Conservation (phyloP, 2,888 invertebrate species). For the Pammene aurita region DNA sequence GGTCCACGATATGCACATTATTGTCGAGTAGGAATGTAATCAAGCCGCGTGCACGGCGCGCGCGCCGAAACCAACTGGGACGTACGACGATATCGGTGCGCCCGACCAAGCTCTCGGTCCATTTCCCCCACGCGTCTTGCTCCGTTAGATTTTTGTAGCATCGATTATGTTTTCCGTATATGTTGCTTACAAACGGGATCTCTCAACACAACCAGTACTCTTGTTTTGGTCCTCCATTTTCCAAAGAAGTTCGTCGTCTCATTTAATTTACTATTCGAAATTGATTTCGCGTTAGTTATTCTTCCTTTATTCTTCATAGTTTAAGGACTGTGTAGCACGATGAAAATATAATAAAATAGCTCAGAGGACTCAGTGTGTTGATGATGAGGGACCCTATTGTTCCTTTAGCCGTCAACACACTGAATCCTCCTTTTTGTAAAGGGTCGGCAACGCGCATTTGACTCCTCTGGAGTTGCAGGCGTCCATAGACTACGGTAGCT, state of each 20-base stretch:
- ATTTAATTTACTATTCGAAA: no score
- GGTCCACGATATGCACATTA: slow-evolving; percentile 48
- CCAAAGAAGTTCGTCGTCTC: not conserved
- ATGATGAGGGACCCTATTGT: no score
- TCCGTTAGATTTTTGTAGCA: slow-evolving; percentile 72
- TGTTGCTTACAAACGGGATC: slow-evolving; percentile 43
- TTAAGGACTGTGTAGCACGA: no score
- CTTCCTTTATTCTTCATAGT: no score
- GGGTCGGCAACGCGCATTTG: no score
- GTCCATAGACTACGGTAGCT: no score
- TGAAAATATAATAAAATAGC: no score
- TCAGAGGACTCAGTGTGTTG: no score
- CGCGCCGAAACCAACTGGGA: slow-evolving; percentile 82
- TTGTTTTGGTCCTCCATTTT: not conserved
- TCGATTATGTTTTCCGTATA: slow-evolving; percentile 53
- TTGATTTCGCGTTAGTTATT: no score
- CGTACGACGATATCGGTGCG: slow-evolving; percentile 78
- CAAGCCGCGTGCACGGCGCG: slow-evolving; percentile 76
- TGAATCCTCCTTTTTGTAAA: no score
- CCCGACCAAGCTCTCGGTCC: slow-evolving; percentile 78
- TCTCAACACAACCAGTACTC: not conserved
- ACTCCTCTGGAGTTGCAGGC: no score
- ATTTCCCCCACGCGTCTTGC: slow-evolving; percentile 81
- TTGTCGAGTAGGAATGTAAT: slow-evolving; percentile 55
- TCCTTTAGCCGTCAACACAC: no score